Conservation (phyloP, 2,113 vertebrate species). For the Malurus cyaneus region DNA sequence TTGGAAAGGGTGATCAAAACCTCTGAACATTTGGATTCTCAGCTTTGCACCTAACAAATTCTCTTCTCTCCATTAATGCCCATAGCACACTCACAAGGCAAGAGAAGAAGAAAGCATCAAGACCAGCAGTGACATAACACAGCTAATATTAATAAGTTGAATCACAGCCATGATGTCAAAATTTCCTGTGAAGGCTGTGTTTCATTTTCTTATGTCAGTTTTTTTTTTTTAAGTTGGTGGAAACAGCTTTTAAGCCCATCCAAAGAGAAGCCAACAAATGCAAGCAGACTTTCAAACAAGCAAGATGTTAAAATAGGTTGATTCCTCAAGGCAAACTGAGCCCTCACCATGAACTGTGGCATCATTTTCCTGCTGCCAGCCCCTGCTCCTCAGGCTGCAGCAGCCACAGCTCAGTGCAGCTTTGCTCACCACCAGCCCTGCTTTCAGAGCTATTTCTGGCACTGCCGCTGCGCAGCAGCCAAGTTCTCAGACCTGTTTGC, state of each 20-base stretch:
- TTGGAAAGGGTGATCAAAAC: not conserved
- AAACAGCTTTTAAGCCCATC: not conserved
- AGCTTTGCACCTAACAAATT: not conserved
- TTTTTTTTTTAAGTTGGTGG: not conserved
- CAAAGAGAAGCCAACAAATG: not conserved
- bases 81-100: not conserved
- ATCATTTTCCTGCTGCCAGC: not conserved
- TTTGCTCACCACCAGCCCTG: not conserved
- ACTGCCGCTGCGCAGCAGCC: not conserved
- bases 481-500: not conserved
- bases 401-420: not conserved
- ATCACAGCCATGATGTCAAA: not conserved
- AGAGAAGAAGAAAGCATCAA: not conserved
- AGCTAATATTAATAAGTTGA: not conserved
- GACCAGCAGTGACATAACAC: not conserved
- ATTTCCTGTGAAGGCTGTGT: not conserved
- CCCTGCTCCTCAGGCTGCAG: not conserved
- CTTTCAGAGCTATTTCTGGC: not conserved
- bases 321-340: not conserved
- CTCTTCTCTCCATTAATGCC: not conserved
- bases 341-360: not conserved
- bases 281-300: rapidly evolving
- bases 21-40: not conserved
- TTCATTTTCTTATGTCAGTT: not conserved
- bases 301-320: not conserved